Conservation (phyloP, 2,888 invertebrate genomes). For the Neoitamus cyanurus region DNA sequence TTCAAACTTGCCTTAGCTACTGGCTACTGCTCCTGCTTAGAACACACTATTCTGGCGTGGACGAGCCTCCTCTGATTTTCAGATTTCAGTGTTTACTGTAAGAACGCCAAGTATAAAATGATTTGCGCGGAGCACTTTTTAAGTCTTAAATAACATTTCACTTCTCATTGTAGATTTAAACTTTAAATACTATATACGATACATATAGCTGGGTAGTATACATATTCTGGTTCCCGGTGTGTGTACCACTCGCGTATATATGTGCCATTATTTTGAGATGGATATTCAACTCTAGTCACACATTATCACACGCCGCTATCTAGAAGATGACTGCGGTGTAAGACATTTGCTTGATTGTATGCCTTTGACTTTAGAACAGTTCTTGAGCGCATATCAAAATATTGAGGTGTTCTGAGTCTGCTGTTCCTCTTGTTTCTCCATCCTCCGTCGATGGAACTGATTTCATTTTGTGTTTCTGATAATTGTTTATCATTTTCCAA, state of each 20-base stretch:
- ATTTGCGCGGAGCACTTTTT: constrained; percentile 66
- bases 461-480: constrained; percentile 31
- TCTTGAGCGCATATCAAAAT: constrained; percentile 45
- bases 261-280: constrained; percentile 43
- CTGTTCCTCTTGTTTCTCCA: constrained; percentile 4
- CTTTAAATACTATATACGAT: constrained; percentile 37
- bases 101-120: constrained; percentile 67
- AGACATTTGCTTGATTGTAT: constrained; percentile 41
- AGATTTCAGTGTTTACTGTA: constrained; percentile 61
- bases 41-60: constrained; percentile 51
- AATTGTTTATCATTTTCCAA: constrained; percentile 23
- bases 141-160: constrained; percentile 65
- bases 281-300: constrained; percentile 43
- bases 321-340: constrained; percentile 40
- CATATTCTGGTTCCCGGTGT: constrained; percentile 35
- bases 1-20: neutral
- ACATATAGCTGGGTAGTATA: constrained; percentile 37
- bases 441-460: neutral
- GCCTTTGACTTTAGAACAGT: constrained; percentile 43
- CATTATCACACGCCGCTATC: constrained; percentile 41
- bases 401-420: constrained; percentile 41
- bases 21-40: neutral
- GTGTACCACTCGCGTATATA: constrained; percentile 24
- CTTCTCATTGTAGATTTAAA: constrained; percentile 45
- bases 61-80: constrained; percentile 28